Base-by-base conservation (phyloP, 2,797 vertebrate genomes). In the Poecilia velifera region DNA sequence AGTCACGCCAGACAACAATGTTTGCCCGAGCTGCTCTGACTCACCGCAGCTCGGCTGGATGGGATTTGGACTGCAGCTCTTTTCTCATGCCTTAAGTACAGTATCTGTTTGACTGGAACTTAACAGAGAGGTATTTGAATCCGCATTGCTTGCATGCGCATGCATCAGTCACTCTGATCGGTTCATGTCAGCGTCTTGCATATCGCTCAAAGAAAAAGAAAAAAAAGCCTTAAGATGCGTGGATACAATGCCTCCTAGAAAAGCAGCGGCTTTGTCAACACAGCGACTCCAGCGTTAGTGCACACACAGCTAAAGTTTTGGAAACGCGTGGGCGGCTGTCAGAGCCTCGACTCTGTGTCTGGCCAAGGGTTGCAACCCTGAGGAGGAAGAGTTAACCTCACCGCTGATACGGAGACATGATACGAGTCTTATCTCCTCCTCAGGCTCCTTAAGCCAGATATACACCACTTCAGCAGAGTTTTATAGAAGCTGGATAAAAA, bases 1-100 rank as follows among this genome's bases (percentile, higher is more conserved):
- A 94, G 82, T 95, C 94, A 95, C 39, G 0, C 81, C 90, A 91
- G 87, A 93, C 90, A 84, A 81, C 72, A 34, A 66, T 91, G 86
- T 91, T 92, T 91, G 90, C 87, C 89, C 78, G 86, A 84, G 82
- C 82, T 41, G 78, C 82, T 0, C 34, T 94, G 92, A 93, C 86
- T 94, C 92, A 93, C 71, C 1, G 70, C 84, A 73, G 73, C 74
- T 86, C 78, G 47, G 75, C 72, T 85, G 82, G 87, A 91, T 87
- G 81, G 84, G 86, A 92, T 78, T 28, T 0, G 82, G 82, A 82
- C 83, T 71, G 87, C 49, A 36, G 41, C 66, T 89, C 79, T 84
- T 84, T 93, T 94, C 91, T 89, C 92, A 92, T 87, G 87, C 77
- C 82, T 86, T 62, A 18, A 80, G 28, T 86, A 14, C 43, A 81